Evolutionary conservation across 1,140 invertebrate genomes (phyloP).

Genomic region (Amphibalanus amphitrite): DNA sequence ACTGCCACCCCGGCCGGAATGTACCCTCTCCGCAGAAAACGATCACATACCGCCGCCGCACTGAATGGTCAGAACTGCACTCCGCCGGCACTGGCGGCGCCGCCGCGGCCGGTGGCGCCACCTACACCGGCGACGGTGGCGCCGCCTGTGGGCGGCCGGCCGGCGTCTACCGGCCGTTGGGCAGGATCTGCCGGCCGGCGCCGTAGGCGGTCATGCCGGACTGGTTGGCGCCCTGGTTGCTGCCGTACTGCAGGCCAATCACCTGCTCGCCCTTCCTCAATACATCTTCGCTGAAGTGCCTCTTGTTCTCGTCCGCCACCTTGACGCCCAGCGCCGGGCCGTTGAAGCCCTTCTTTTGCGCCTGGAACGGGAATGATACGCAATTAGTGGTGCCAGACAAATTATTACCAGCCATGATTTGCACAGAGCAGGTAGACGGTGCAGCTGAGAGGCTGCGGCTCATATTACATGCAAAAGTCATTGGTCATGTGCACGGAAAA

Average conservation of each 20-base stretch:
- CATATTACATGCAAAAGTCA: too few relatives aligned
- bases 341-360: conserved; percentile 32
- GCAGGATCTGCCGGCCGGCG: conserved; percentile 32
- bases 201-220: conserved; percentile 38
- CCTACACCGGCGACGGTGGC: background rate
- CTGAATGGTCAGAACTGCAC: too few relatives aligned
- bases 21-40: background rate
- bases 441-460: too few relatives aligned
- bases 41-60: background rate
- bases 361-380: conserved; percentile 22
- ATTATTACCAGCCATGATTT: too few relatives aligned
- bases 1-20: background rate
- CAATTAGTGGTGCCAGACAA: too few relatives aligned
- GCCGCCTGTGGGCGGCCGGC: background rate
- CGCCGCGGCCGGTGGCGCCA: too few relatives aligned
- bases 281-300: conserved; percentile 30
- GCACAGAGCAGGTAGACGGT: too few relatives aligned
- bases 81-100: too few relatives aligned
- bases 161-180: conserved; percentile 13
- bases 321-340: conserved; percentile 36
- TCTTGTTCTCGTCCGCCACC: conserved; percentile 33
- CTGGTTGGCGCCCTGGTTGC: conserved; percentile 35
- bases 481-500: too few relatives aligned
- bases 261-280: conserved; percentile 33
- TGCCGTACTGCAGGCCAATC: conserved; percentile 34